These are phyloP conservation scores for Notoglanidium macrostoma DNA, from an alignment of 2,797 vertebrate genomes.

Conservation along the genomic window DNA sequence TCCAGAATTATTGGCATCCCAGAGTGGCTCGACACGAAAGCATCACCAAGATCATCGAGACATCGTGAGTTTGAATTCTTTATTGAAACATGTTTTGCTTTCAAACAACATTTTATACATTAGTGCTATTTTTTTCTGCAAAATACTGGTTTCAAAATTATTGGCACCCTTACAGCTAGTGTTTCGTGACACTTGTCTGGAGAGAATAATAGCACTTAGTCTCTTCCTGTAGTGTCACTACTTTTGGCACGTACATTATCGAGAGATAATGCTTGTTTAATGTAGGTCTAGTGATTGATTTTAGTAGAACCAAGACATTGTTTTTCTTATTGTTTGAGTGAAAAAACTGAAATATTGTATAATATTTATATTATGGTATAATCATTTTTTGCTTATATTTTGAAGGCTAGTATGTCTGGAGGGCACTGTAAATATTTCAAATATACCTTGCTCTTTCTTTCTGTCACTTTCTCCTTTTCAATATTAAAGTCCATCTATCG, in stretches of 20 bases:
- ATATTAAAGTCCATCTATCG: slow-evolving; percentile 57
- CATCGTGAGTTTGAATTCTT: background rate
- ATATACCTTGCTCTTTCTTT: background rate
- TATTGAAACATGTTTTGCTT: background rate
- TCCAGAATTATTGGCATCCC: slow-evolving; percentile 1
- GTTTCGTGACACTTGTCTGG: background rate
- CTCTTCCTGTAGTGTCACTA: background rate
- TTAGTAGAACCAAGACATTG: background rate
- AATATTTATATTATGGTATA: background rate
- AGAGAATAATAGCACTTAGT: background rate
- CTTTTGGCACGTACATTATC: background rate
- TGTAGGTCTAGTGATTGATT: background rate
- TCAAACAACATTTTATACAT: background rate
- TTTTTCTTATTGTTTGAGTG: background rate
- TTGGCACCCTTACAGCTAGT: background rate
- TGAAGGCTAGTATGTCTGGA: background rate
- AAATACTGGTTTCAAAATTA: background rate
- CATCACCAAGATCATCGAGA: background rate
- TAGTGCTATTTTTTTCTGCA: background rate
- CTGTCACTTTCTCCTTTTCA: slow-evolving; percentile 61
- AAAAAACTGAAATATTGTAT: background rate
- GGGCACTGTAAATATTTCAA: slow-evolving; percentile 14
- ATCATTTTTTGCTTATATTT: background rate
- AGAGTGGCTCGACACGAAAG: background rate
- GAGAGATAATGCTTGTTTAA: background rate